These are phyloP conservation scores for Catagonus wagneri DNA, from an alignment of 2,113 vertebrate genomes.

Conservation along the genomic window DNA sequence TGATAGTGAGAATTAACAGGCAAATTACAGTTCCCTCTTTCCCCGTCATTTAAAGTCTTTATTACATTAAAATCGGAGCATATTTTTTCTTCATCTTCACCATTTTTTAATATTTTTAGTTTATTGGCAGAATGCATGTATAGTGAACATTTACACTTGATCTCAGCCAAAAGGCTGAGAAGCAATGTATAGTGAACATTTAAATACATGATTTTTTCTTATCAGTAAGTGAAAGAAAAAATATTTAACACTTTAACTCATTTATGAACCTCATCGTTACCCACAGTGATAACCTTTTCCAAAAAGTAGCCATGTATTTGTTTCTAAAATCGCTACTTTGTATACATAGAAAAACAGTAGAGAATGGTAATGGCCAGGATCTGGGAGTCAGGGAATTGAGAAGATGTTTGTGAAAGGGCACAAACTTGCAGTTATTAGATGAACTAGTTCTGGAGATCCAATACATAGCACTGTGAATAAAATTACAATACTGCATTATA, in stretches of 20 bases:
- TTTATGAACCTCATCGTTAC: background rate
- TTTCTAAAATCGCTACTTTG: background rate
- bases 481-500: background rate
- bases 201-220: background rate
- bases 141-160: background rate
- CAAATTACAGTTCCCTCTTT: background rate
- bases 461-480: background rate
- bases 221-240: background rate
- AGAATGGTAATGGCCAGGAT: background rate
- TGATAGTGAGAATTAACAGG: fast-evolving
- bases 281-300: background rate
- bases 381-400: background rate
- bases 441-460: background rate
- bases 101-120: background rate
- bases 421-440: background rate
- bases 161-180: too few species aligned
- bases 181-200: too few species aligned
- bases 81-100: background rate
- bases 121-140: background rate
- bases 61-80: background rate
- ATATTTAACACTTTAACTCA: background rate
- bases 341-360: background rate
- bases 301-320: background rate
- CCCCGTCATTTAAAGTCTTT: background rate
- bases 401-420: background rate